Evolutionary conservation across 2,113 vertebrate genomes (phyloP).

Genomic region (Arvicanthis niloticus): DNA sequence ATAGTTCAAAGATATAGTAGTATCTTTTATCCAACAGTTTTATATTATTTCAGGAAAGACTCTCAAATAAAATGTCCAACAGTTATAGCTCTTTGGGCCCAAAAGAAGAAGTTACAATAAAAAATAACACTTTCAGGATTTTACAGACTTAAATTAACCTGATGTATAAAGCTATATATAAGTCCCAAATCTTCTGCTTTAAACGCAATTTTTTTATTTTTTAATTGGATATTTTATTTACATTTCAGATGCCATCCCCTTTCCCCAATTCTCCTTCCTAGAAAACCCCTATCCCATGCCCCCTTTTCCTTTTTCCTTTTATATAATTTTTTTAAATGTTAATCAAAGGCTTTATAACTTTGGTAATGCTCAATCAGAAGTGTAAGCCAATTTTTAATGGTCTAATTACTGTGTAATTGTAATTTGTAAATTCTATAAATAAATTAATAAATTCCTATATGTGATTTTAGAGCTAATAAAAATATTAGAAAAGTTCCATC

Average conservation of each 20-base stretch:
- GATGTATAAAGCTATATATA: slow-evolving; percentile 30
- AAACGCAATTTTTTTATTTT: neutral
- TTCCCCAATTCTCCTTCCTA: no score
- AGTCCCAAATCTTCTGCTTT: slow-evolving; percentile 65
- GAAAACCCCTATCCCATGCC: no score
- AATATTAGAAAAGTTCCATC: neutral
- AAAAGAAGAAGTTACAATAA: slow-evolving; percentile 30
- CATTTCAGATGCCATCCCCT: no score
- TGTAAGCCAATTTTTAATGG: neutral
- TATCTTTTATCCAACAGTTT: neutral
- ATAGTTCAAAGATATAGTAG: neutral
- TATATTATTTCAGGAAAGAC: neutral
- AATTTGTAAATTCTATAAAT: slow-evolving; percentile 41
- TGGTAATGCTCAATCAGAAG: no score
- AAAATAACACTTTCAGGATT: slow-evolving; percentile 52
- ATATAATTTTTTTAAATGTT: no score
- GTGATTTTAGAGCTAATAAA: neutral
- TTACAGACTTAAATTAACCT: slow-evolving; percentile 60
- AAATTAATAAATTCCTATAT: slow-evolving; percentile 26
- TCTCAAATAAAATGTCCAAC: slow-evolving; percentile 16
- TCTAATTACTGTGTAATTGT: slow-evolving; percentile 40
- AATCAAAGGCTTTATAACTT: no score
- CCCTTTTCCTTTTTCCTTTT: no score
- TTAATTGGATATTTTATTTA: no score
- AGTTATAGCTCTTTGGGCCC: neutral